phyloP scores from a whole-genome alignment of 2,797 vertebrate genomes.

The Orestias chungarensis region DNA sequence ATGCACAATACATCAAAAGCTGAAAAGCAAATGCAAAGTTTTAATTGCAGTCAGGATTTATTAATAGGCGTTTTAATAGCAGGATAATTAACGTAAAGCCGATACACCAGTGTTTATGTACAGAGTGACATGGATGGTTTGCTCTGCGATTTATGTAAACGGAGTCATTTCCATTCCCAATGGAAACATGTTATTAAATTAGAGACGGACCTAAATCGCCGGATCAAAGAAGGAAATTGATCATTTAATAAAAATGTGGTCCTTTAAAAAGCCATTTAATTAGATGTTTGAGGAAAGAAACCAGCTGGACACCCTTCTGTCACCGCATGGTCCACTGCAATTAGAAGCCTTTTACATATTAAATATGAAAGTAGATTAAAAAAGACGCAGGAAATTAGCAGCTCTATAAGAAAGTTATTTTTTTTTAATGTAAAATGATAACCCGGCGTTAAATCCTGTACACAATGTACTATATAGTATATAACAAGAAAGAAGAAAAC shows the following conservation, averaged over 20 bases:
- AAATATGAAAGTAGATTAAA: too few species aligned
- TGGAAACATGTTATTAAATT: conserved; percentile 70
- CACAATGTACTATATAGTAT: neutral
- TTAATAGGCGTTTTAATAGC: conserved; percentile 65
- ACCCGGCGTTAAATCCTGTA: neutral
- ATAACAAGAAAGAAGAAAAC: neutral
- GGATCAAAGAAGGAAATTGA: conserved; percentile 70
- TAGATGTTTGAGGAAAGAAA: conserved; percentile 67
- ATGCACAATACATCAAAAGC: conserved; percentile 63
- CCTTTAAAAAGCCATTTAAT: conserved; percentile 80
- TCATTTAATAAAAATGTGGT: conserved; percentile 72
- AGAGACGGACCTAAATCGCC: conserved; percentile 76
- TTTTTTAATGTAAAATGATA: too few species aligned
- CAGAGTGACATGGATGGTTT: conserved; percentile 63
- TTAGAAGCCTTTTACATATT: neutral
- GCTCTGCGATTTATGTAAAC: conserved; percentile 75
- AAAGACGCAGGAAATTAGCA: too few species aligned
- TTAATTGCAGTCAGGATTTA: conserved; percentile 68
- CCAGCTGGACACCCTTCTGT: conserved; percentile 35
- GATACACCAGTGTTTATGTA: conserved; percentile 74
- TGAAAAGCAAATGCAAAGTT: conserved; percentile 73
- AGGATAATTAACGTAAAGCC: conserved; percentile 75
- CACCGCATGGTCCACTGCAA: conserved; percentile 8
- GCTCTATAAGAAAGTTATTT: too few species aligned
- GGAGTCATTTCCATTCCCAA: conserved; percentile 58